phyloP scores from a whole-genome alignment of 2,888 invertebrate genomes.

The Drosophila algonquin region DNA sequence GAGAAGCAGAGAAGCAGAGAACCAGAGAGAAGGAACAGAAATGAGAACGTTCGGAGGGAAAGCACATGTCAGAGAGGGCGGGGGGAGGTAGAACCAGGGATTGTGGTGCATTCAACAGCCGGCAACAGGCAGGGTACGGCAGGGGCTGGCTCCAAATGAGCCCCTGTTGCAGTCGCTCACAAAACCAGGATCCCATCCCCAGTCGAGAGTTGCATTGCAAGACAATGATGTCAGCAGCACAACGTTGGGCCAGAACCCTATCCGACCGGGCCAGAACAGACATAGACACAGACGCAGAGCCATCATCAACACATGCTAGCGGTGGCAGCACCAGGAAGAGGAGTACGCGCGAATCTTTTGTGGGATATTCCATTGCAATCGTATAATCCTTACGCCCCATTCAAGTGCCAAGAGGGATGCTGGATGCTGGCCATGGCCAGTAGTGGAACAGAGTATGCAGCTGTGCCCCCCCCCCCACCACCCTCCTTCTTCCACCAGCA shows the following conservation, averaged over 20 bases:
- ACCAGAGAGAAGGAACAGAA: conserved; percentile 31
- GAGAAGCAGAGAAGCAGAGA: conserved; percentile 48
- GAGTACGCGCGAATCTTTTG: conserved; percentile 19
- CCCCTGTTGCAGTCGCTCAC: conserved; percentile 22
- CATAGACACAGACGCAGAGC: conserved; percentile 4
- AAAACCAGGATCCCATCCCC: background rate
- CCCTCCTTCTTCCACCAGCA: no score
- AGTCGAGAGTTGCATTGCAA: conserved; percentile 63
- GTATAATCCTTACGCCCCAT: conserved; percentile 3
- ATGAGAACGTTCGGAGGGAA: conserved; percentile 38
- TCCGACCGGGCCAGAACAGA: conserved; percentile 32
- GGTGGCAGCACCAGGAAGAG: background rate
- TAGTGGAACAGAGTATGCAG: no score
- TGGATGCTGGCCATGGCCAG: background rate
- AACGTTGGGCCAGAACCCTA: conserved; percentile 30
- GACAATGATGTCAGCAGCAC: conserved; percentile 74
- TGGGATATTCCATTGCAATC: conserved; percentile 23
- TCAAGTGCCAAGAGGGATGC: background rate
- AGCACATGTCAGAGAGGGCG: conserved; percentile 31
- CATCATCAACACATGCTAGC: conserved; percentile 29
- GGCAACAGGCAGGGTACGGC: conserved; percentile 1
- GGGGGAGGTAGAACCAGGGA: conserved; percentile 1
- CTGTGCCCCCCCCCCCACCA: no score
- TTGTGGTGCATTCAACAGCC: conserved; percentile 52
- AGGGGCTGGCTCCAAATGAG: conserved; percentile 72